phyloP scores from a whole-genome alignment of 1,140 invertebrate genomes.

The Coptotermes formosanus region DNA sequence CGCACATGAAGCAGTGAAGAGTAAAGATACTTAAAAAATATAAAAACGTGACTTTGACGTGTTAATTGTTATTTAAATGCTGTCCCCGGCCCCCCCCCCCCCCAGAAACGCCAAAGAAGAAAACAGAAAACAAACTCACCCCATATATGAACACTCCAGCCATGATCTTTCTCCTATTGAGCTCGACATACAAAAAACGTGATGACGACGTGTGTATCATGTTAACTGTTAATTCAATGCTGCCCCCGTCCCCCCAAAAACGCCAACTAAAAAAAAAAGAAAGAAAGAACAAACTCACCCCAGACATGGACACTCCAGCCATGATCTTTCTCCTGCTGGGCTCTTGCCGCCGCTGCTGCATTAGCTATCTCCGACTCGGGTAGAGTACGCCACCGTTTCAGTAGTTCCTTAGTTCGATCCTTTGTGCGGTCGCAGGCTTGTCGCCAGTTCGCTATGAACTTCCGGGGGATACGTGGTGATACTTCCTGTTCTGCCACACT shows the following conservation, averaged over 20 bases:
- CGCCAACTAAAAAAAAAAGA: too few species aligned
- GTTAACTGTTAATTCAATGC: too few species aligned
- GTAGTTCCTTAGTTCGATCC: conserved; percentile 64
- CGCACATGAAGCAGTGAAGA: too few species aligned
- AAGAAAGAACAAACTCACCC: conserved; percentile 52
- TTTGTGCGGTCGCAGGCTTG: conserved; percentile 68
- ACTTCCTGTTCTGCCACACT: neutral
- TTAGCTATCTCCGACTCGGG: conserved; percentile 53
- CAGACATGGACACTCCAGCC: conserved; percentile 71
- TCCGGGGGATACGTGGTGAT: conserved; percentile 26
- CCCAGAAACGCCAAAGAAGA: too few species aligned
- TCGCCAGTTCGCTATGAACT: conserved; percentile 55
- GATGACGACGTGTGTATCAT: too few species aligned
- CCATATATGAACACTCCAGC: conserved; percentile 71
- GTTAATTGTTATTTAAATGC: too few species aligned
- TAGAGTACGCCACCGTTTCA: conserved; percentile 65
- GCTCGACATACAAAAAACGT: too few species aligned
- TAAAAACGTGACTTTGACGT: too few species aligned
- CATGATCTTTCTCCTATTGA: conserved; percentile 36
- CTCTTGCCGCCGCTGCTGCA: conserved; percentile 37
- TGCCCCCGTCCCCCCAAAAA: too few species aligned
- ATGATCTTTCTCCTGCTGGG: conserved; percentile 22
- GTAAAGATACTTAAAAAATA: too few species aligned
- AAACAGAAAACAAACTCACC: conserved; percentile 52
- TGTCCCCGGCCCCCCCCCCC: too few species aligned